Conservation (phyloP, 2,797 vertebrate species). For the Bovichtus variegatus region DNA sequence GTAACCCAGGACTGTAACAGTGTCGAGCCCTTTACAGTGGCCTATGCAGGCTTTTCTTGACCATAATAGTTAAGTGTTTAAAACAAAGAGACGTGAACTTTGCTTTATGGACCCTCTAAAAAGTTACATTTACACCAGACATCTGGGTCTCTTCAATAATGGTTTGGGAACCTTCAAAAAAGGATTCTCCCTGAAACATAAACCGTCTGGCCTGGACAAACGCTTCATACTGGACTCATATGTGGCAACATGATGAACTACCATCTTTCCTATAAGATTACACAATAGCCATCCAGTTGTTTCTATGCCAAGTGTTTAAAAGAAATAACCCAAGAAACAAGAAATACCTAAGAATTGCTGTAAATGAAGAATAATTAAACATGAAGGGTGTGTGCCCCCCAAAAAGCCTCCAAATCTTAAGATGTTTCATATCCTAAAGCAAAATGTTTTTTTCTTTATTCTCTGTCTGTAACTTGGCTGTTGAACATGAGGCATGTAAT, state of each 20-base stretch:
- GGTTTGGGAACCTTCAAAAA: background rate
- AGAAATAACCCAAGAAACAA: slow-evolving; percentile 8
- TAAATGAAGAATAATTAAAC: slow-evolving; percentile 25
- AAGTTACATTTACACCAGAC: background rate
- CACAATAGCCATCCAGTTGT: slow-evolving; percentile 51
- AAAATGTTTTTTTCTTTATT: slow-evolving; percentile 20
- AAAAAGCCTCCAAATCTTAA: slow-evolving; percentile 2
- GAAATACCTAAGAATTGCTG: slow-evolving; percentile 35
- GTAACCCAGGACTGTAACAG: background rate
- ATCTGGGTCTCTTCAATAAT: slow-evolving; percentile 3
- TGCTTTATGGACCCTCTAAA: background rate
- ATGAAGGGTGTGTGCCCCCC: background rate
- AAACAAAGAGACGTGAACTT: background rate
- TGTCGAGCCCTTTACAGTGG: slow-evolving; percentile 31
- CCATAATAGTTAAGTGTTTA: background rate
- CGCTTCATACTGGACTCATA: slow-evolving; percentile 9
- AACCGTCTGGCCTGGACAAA: background rate
- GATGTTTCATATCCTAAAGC: slow-evolving; percentile 37
- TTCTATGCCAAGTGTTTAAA: slow-evolving; percentile 65
- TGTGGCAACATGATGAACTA: background rate
- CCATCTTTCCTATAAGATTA: slow-evolving; percentile 5
- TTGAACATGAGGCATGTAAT: slow-evolving; percentile 40
- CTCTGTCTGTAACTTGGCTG: slow-evolving; percentile 19
- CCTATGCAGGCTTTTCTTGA: slow-evolving; percentile 47
- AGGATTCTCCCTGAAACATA: slow-evolving; percentile 19